Conservation (phyloP, 2,113 vertebrate species). For the Coregonus clupeaformis region DNA sequence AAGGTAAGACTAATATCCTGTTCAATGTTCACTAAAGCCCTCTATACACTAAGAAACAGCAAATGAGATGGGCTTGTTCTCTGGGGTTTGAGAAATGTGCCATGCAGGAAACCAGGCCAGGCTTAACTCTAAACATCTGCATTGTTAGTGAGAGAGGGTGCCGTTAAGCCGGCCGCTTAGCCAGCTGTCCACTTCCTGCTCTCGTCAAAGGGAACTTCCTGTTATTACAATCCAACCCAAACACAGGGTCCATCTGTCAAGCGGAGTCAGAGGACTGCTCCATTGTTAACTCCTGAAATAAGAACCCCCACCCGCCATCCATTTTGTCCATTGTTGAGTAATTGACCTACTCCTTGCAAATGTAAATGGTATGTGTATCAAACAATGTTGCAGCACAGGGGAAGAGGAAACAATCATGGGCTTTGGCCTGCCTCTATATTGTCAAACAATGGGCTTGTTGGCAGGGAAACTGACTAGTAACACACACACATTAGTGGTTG, state of each 20-base stretch:
- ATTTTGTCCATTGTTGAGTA: slow-evolving; percentile 47
- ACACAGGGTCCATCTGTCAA: slow-evolving; percentile 49
- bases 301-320: not conserved
- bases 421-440: slow-evolving; percentile 4
- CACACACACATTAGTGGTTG: slow-evolving; percentile 13
- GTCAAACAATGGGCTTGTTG: slow-evolving; percentile 18
- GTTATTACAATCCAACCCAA: slow-evolving; percentile 56
- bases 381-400: slow-evolving; percentile 41
- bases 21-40: not conserved
- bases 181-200: slow-evolving; percentile 70
- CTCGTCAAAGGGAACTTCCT: slow-evolving; percentile 65
- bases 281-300: slow-evolving; percentile 60
- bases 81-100: not conserved
- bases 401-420: slow-evolving; percentile 10
- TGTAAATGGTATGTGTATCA: slow-evolving; percentile 22
- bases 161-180: slow-evolving; percentile 35
- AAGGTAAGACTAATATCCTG: slow-evolving; percentile 52
- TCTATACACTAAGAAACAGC: not conserved
- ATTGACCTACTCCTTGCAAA: slow-evolving; percentile 25
- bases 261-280: slow-evolving; percentile 22
- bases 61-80: slow-evolving; percentile 25
- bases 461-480: slow-evolving; percentile 26
- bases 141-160: slow-evolving; percentile 65
- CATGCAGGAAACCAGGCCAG: slow-evolving; percentile 50
- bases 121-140: slow-evolving; percentile 49